These are phyloP conservation scores for Psophia crepitans DNA, from an alignment of 2,113 vertebrate genomes.

Conservation along the genomic window DNA sequence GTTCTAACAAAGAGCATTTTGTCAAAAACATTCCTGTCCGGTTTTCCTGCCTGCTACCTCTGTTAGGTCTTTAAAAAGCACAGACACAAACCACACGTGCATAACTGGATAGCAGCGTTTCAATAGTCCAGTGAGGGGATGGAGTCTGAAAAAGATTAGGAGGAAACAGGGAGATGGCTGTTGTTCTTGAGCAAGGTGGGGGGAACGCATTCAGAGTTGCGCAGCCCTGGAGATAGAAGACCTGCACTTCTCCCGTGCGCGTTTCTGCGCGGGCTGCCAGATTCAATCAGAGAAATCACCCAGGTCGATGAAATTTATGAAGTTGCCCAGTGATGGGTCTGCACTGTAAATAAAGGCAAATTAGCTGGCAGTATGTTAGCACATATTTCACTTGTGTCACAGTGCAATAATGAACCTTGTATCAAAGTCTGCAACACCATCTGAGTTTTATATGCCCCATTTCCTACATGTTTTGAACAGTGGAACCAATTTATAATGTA, in stretches of 20 bases:
- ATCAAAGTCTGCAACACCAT: constrained; percentile 75
- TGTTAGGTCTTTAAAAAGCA: neutral
- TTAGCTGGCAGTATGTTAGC: constrained; percentile 71
- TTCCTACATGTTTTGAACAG: constrained; percentile 80
- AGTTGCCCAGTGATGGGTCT: constrained; percentile 50
- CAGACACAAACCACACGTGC: neutral
- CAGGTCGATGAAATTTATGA: constrained; percentile 58
- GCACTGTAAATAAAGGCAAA: constrained; percentile 72
- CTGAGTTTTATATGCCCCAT: constrained; percentile 79
- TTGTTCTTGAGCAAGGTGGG: neutral
- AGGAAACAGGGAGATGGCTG: neutral
- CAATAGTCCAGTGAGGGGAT: neutral
- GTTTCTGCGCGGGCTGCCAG: neutral
- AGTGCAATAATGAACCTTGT: constrained; percentile 69
- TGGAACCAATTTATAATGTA: constrained; percentile 79
- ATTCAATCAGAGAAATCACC: constrained; percentile 11
- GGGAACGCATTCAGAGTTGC: neutral
- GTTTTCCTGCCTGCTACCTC: neutral
- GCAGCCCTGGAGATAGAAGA: neutral
- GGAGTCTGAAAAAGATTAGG: constrained; percentile 7
- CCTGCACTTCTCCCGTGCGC: neutral
- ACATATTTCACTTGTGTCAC: constrained; percentile 73
- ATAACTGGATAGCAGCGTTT: neutral
- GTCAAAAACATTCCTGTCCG: neutral
- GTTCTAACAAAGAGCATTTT: constrained; percentile 29